A percentile compares a stretch with the other conserved stretches of the same genome.
phyloP scores from a whole-genome alignment of 2,113 vertebrate species.

The Corythaeola cristata region DNA sequence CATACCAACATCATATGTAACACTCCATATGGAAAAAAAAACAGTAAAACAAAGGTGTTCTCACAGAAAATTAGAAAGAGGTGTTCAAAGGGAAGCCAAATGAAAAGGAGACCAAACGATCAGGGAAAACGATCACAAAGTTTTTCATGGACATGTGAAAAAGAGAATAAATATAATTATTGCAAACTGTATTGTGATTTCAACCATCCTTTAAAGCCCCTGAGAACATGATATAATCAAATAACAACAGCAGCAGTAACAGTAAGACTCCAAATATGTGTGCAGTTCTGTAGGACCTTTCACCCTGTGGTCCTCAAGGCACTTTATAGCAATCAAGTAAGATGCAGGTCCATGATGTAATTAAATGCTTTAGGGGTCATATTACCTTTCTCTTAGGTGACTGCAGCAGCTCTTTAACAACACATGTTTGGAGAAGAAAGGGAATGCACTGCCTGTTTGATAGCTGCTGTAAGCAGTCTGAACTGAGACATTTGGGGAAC shows the following conservation, averaged over 20 bases:
- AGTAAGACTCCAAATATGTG: background rate
- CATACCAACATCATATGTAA: background rate
- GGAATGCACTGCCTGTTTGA: background rate
- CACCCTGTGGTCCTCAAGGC: background rate
- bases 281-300: background rate
- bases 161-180: background rate
- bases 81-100: background rate
- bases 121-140: background rate
- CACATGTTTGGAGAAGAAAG: background rate
- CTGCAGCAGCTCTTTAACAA: background rate
- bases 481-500: background rate
- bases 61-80: conserved; percentile 16
- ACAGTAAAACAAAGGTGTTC: conserved; percentile 18
- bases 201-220: background rate
- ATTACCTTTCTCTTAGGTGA: background rate
- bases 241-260: background rate
- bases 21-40: background rate
- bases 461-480: background rate
- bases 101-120: background rate
- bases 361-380: background rate
- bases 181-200: background rate
- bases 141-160: background rate
- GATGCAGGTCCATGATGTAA: background rate
- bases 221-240: background rate
- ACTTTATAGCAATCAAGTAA: background rate